Percentiles rank a stretch among this genome's conserved stretches.
These are phyloP conservation scores for Thymelicus sylvestris DNA, from an alignment of 2,888 invertebrate species.

Conservation along the genomic window DNA sequence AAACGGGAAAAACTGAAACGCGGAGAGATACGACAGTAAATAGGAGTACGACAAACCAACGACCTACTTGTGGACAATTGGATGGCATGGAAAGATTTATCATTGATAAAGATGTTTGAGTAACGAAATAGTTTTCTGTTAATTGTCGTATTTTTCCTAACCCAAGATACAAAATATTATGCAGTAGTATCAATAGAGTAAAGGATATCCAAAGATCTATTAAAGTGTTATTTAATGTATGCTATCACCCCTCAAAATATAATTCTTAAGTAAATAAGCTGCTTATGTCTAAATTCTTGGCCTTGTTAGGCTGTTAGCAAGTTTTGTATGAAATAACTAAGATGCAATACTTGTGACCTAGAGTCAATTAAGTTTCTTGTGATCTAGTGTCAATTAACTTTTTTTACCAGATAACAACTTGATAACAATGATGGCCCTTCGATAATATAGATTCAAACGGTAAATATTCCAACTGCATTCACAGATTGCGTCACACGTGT, in stretches of 20 bases:
- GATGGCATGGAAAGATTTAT: constrained; percentile 71
- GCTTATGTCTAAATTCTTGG: no score
- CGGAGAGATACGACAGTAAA: constrained; percentile 64
- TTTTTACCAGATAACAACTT: no score
- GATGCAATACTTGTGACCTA: no score
- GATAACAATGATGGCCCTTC: background rate
- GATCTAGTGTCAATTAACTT: no score
- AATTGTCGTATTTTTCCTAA: background rate
- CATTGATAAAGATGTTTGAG: constrained; percentile 52
- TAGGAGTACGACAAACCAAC: constrained; percentile 74
- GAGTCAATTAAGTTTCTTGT: no score
- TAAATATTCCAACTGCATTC: constrained; percentile 6
- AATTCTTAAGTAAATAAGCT: no score
- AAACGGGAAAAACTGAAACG: constrained; percentile 72
- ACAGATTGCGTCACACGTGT: constrained; percentile 21
- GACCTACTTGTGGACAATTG: constrained; percentile 80
- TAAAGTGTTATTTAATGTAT: no score
- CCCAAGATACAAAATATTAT: constrained; percentile 3
- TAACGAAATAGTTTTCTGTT: constrained; percentile 45
- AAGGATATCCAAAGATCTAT: no score
- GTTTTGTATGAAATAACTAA: no score
- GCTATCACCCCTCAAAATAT: no score
- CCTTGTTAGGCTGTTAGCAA: no score
- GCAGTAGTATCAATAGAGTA: no score
- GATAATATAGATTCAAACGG: background rate